Percentiles rank a stretch among this genome's conserved stretches.
phyloP scores from a whole-genome alignment of 2,888 invertebrate genomes.

The Trichopria drosophilae region DNA sequence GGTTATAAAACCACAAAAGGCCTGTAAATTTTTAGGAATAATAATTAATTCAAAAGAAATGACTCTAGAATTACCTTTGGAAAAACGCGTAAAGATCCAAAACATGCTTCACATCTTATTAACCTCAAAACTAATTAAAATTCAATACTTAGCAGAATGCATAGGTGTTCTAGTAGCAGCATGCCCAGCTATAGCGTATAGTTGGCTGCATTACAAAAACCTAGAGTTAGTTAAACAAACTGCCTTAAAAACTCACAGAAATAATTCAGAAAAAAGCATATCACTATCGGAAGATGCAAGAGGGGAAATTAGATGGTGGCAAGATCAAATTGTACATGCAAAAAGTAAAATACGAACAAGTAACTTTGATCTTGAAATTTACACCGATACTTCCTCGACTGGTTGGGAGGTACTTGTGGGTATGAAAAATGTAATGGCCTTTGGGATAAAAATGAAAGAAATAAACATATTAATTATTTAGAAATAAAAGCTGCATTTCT shows the following conservation, averaged over 20 bases:
- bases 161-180: constrained; percentile 24
- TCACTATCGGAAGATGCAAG: background rate
- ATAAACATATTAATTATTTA: constrained; percentile 14
- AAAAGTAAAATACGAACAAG: constrained; percentile 10
- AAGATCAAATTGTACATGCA: background rate
- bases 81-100: background rate
- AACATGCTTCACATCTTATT: background rate
- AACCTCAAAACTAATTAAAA: background rate
- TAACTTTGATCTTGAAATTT: constrained; percentile 12
- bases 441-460: constrained; percentile 3
- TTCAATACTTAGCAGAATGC: background rate
- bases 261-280: too few relatives aligned
- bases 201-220: constrained; percentile 21
- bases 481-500: constrained; percentile 21
- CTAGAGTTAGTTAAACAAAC: background rate
- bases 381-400: constrained; percentile 18
- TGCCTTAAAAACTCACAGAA: too few relatives aligned
- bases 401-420: constrained; percentile 31
- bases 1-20: background rate
- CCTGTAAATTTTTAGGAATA: background rate
- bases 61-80: background rate
- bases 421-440: constrained; percentile 3
- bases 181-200: constrained; percentile 23
- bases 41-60: constrained; percentile 1
- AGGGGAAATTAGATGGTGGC: constrained; percentile 10